Evolutionary conservation across 2,113 vertebrate genomes (phyloP), one percentile per base, ranked within the genome.

Genomic region (Anser brachyrhynchus): DNA sequence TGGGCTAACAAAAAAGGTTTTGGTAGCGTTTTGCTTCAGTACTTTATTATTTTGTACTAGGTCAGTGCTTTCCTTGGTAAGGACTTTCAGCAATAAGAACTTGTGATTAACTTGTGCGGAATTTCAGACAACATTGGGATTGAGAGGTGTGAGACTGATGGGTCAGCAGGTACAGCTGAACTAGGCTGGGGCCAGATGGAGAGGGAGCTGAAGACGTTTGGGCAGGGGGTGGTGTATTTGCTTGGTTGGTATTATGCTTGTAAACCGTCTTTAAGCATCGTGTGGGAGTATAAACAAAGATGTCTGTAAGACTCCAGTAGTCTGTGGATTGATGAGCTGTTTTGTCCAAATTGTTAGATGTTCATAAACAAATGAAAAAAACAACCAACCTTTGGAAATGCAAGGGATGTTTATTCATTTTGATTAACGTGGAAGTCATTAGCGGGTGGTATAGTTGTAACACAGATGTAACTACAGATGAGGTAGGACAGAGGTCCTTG

Each of bases 311-410:
- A 41, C 21, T 20, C 17, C 20, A 51, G 12, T 10, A 26, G n/a
- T 83, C 14, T 26, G 17, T 5, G 33, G 6, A 52, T 8, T 8
- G 25, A 73, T 44, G 57, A 46, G 28, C 13, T 74, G 13, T 43
- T 88, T 75, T 43, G 10, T 22, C 29, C 4, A 3, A 81, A 33
- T 9, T 58, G 51, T 22, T 43, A 17, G 13, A 12, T 1, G 0
- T 35, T 37, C 44, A 64, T 26, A 29, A 21, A 5, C 6, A 25
- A 57, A 77, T 31, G 4, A 13, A 9, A 37, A 82, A 29, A 16
- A 1, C 3, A 39, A 28, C 6, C 8, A 71, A 33, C 0, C 1
- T 12, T 57, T 44, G 21, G 4, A 66, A 75, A 5, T 29, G 11
- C 6, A 33, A 76, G 64, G 10, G 9, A 41, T n/a, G 2, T 57